Evolutionary conservation across 2,888 invertebrate genomes (phyloP).

Genomic region (Apotomis capreana): DNA sequence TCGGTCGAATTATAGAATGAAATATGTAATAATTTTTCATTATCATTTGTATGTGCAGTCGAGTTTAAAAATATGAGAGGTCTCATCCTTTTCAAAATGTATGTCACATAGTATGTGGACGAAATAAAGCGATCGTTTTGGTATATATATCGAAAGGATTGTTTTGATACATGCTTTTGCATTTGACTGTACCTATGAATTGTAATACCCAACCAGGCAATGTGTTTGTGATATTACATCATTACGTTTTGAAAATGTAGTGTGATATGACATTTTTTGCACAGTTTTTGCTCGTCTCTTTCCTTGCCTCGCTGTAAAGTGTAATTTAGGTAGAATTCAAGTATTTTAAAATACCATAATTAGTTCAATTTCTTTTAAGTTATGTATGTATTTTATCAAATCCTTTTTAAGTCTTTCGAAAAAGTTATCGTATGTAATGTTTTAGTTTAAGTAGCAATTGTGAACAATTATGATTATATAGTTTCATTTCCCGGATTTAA

Average conservation of each 20-base stretch:
- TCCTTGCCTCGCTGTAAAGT: neutral
- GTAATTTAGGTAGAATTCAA: neutral
- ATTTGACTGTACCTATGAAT: no score
- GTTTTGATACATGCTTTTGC: no score
- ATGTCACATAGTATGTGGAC: no score
- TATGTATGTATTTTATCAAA: neutral
- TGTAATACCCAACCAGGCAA: no score
- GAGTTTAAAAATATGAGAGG: no score
- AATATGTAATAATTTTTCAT: no score
- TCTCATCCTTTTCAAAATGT: no score
- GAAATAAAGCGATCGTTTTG: no score
- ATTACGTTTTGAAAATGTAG: neutral
- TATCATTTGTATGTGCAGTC: no score
- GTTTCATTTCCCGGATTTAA: no score
- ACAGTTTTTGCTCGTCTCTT: neutral
- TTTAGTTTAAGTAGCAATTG: neutral
- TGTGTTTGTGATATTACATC: neutral
- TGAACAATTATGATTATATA: neutral
- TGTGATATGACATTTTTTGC: neutral
- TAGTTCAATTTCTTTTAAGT: neutral
- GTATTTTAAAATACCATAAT: neutral
- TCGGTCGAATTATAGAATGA: no score
- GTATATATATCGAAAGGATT: no score
- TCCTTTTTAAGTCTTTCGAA: conserved; percentile 3
- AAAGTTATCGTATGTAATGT: neutral